phyloP scores from a whole-genome alignment of 2,888 invertebrate species.

The Tipula lateralis region DNA sequence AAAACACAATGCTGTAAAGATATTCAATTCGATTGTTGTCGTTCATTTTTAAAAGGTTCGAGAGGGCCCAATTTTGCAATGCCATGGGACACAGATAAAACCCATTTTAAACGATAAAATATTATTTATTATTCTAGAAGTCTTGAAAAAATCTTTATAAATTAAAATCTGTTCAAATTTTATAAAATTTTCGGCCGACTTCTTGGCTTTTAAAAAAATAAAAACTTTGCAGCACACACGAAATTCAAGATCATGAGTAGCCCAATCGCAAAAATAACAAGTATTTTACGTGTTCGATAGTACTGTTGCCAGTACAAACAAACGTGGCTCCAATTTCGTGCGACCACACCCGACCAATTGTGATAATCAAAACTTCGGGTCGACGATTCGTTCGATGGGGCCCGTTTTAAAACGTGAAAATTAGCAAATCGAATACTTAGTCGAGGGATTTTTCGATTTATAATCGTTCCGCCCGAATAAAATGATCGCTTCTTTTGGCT shows the following conservation, averaged over 20 bases:
- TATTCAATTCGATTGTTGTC: too few relatives aligned
- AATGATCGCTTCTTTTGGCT: conserved; percentile 36
- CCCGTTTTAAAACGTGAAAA: not conserved
- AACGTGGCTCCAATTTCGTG: not conserved
- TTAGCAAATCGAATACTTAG: conserved; percentile 35
- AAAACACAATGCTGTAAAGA: not conserved
- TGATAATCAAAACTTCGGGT: not conserved
- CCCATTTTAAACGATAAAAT: not conserved
- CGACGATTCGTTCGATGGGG: not conserved
- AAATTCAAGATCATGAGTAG: not conserved
- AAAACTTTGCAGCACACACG: not conserved
- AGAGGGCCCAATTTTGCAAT: too few relatives aligned
- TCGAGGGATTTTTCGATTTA: conserved; percentile 40
- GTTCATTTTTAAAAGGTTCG: not conserved
- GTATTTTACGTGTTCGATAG: not conserved
- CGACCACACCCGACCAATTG: not conserved
- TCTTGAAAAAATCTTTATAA: not conserved
- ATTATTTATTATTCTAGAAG: not conserved
- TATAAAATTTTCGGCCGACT: not conserved
- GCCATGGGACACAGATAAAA: not conserved
- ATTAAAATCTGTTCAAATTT: not conserved
- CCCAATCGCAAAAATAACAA: not conserved
- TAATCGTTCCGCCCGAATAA: conserved; percentile 40
- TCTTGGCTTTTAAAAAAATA: not conserved
- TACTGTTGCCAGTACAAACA: not conserved